Evolutionary conservation across 2,888 invertebrate genomes (phyloP), one percentile per base, ranked within the genome.

Genomic region (Oscheius onirici): DNA sequence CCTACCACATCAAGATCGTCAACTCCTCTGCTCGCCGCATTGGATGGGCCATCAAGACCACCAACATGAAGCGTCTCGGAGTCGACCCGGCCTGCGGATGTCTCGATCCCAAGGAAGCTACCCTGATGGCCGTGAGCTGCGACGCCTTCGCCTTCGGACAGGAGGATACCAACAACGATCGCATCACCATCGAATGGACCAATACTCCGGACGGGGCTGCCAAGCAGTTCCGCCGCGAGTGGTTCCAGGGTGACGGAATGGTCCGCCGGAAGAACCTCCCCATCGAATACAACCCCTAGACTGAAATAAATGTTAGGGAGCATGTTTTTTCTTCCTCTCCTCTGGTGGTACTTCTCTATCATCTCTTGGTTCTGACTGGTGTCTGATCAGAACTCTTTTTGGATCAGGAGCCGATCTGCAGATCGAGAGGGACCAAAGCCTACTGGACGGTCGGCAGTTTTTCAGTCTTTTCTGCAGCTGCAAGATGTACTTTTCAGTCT

Each of bases 161-260:
- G 34, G 55, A 55, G 55, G 55, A 55, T 1, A 55, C 55, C 55
- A 55, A 55, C 26, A 55, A 55, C 55, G 55, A 55, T 26, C 55
- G 60, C 26, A 60, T 60, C 70, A 75, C 75, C 34, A 52, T 75
- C 60, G 75, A 75, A 57, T 72, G 72, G 75, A 71, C 74, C 73
- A 81, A 80, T 76, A 82, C 82, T 24, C 80, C 82, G 58, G 82
- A 83, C 40, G 80, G 81, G 11, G 77, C 80, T 43, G 80, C 81
- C 74, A 80, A 79, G 72, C 76, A 74, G 71, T 81, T 81, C 55
- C 22, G 74, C 11, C 71, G 74, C 51, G 74, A 74, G 55, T 74
- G 74, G 74, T 74, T 74, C 74, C 71, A 74, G 57, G 72, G 72
- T 15, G 75, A 75, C 28, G 75, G 67, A 26, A 71, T 71, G 73